Evolutionary conservation across 2,888 invertebrate genomes (phyloP), one percentile per base, ranked within the genome.

Genomic region (Willowsia nigromaculata): DNA sequence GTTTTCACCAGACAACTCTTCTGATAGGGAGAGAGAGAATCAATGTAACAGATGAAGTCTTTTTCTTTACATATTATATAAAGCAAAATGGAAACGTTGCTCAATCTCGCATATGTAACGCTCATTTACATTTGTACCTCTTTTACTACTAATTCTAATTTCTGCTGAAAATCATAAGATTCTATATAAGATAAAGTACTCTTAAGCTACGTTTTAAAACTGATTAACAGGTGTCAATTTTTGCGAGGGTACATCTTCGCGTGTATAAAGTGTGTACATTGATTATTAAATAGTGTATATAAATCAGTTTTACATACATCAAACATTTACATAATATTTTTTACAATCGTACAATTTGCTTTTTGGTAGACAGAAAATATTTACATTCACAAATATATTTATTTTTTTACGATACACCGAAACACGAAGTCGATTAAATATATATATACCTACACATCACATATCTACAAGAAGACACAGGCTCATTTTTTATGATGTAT

Each of bases 301-400:
- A 74, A 74, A 74, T 9, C 25, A 47, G 74, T 47, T 33, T 74
- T 50, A 74, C 47, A 74, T 74, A 47, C 43, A 74, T 47, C 6
- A 78, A 33, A 78, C 25, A 78, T 78, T 56, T 78, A 33, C 27
- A 56, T 53, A 71, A 13, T 47, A 22, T 74, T 15, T 74, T 43
- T 40, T 40, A 71, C 68, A 71, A 37, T 71, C n/a, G 40, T 25
- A 71, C 40, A 62, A 62, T 62, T 62, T 4, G 15, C 56, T 30
- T 30, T 56, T 53, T 62, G 22, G 65, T 85, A 85, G 71, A 83
- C 86, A 86, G 83, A 90, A 89, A 90, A 90, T 90, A 90, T 86
- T 74, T 90, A 89, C 76, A 82, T 59, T 68, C 65, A 83, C 86
- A 86, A 90, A 83, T 86, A 90, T 89, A 89, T 82, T 25, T n/a